Base-by-base conservation (phyloP, 2,888 invertebrate genomes). In the Eremobia ochroleuca region DNA sequence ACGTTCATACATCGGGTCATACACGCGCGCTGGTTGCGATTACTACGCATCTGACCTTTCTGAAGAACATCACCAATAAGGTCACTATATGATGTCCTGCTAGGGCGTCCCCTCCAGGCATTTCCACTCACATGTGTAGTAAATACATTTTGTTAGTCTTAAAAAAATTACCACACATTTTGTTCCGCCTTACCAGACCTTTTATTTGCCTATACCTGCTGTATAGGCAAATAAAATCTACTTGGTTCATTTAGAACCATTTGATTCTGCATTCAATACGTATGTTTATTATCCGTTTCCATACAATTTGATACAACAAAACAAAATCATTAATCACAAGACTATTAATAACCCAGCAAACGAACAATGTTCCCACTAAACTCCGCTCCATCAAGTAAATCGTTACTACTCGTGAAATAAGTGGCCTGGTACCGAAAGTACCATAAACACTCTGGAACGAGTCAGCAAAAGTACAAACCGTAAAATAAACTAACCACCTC, bases 401-500 rank as follows among this genome's bases (percentile, higher is more conserved):
- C 79, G 52, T 37, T 49, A 52, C 65, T 55, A 18, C 68, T 70
- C 75, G 70, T 77, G 72, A 58, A 80, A 85, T 83, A 81, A 87
- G 81, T 79, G 64, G 61, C 40, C 76, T 52, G 85, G 81, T 66
- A 76, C 76, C 31, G 46, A 85, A 76, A 72, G 87, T 77, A 73
- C 73, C 73, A 49, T 71, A 72, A 65, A 76, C 70, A 78, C 61
- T 46, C 71, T 69, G 65, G 34, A 74, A 76, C 55, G 43, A 43
- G 59, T 15, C 75, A 73, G 66, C 76, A 76, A 85, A 76, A 43
- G 78, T 62, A 66, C n/a, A n/a, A n/a, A n/a, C 71, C 66, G 15
- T 37, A 82, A 70, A 52, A 65, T 85, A 82, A 61, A 69, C 66
- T 58, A 28, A 49, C 66, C 64, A 61, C 69, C 73, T 79, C 67